Conservation (phyloP, 2,797 vertebrate genomes). For the Liparis tanakae region DNA sequence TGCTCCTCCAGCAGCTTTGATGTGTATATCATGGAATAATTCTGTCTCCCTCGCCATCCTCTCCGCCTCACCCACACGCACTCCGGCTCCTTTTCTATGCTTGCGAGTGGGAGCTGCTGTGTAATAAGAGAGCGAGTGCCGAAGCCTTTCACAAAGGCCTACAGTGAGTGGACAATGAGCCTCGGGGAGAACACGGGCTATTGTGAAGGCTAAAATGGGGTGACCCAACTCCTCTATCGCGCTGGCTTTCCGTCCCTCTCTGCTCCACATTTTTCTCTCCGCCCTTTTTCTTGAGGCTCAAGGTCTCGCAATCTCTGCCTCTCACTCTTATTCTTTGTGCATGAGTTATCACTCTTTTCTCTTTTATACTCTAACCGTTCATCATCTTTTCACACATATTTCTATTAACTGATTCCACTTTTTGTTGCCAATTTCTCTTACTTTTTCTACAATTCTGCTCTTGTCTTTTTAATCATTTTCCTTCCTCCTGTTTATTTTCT, state of each 20-base stretch:
- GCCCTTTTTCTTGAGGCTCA: constrained; percentile 60
- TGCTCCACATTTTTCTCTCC: constrained; percentile 65
- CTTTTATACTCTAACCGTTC: constrained; percentile 33
- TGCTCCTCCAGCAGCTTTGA: constrained; percentile 64
- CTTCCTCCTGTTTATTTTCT: constrained; percentile 32
- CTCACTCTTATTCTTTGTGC: constrained; percentile 35
- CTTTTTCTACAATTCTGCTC: constrained; percentile 6
- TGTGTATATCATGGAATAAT: constrained; percentile 72
- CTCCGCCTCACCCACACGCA: constrained; percentile 62
- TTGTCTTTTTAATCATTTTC: constrained; percentile 25
- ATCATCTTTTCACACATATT: constrained; percentile 41
- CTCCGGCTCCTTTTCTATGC: constrained; percentile 59
- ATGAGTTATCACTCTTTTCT: constrained; percentile 42
- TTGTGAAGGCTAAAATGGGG: constrained; percentile 84
- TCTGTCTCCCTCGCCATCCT: constrained; percentile 46
- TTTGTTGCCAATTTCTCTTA: neutral
- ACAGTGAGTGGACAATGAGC: constrained; percentile 85
- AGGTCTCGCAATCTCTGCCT: constrained; percentile 48
- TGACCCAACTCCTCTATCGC: constrained; percentile 73
- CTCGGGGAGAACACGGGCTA: constrained; percentile 79
- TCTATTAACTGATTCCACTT: constrained; percentile 16
- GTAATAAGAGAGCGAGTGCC: constrained; percentile 76
- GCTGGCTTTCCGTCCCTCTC: constrained; percentile 58
- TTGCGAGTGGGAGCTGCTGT: constrained; percentile 69
- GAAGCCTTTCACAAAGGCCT: constrained; percentile 79